phyloP scores from a whole-genome alignment of 2,888 invertebrate species.

The Eupeodes latifasciatus region DNA sequence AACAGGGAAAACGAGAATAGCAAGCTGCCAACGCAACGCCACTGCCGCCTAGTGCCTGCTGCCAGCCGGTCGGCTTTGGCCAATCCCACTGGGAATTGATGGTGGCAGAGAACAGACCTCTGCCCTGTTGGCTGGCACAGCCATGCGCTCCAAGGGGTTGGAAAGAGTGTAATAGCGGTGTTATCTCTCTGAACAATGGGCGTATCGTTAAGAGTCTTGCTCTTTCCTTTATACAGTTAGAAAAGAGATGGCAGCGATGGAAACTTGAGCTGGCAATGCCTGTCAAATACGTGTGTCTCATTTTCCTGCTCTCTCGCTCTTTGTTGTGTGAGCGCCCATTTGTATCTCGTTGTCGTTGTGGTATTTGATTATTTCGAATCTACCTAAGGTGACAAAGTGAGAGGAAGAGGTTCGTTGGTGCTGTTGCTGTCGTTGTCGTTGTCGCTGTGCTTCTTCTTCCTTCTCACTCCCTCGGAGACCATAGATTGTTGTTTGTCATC shows the following conservation, averaged over 20 bases:
- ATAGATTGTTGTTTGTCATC: conserved; percentile 72
- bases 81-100: conserved; percentile 75
- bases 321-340: conserved; percentile 62
- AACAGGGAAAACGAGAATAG: conserved; percentile 75
- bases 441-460: conserved; percentile 6
- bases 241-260: neutral
- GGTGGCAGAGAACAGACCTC: conserved; percentile 60
- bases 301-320: conserved; percentile 19
- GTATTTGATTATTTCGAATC: conserved; percentile 3
- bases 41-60: conserved; percentile 8
- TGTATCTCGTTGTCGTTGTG: conserved; percentile 40
- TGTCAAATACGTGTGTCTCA: conserved; percentile 35
- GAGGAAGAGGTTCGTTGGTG: conserved; percentile 64
- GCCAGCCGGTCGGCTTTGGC: conserved; percentile 72
- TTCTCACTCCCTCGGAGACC: conserved; percentile 60
- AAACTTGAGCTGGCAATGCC: conserved; percentile 71
- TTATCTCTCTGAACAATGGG: conserved; percentile 61
- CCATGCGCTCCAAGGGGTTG: conserved; percentile 69
- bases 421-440: neutral
- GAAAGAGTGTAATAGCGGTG: conserved; percentile 49
- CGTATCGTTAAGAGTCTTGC: conserved; percentile 51
- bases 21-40: conserved; percentile 58
- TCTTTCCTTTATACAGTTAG: neutral
- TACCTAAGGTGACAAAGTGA: conserved; percentile 12
- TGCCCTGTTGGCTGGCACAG: conserved; percentile 61